Conservation (phyloP, 2,888 invertebrate species). For the Clistopyga incitator region DNA sequence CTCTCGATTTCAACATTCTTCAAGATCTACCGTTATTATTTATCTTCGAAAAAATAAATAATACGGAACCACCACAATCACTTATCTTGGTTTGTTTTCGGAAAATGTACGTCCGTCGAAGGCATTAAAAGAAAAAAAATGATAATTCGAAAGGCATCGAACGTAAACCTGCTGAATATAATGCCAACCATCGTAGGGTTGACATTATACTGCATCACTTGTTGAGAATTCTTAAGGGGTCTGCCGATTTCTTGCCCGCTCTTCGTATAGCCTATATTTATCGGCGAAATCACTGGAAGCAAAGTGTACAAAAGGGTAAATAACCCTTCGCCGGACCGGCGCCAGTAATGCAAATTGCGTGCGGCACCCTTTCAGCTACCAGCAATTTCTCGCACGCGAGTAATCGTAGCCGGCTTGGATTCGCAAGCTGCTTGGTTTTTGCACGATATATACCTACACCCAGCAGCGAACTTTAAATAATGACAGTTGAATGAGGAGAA, state of each 20-base stretch:
- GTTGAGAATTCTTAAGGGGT: neutral
- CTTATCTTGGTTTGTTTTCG: too few species aligned
- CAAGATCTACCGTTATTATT: too few species aligned
- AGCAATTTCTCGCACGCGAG: constrained; percentile 51
- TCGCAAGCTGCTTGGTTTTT: constrained; percentile 21
- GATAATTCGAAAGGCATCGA: too few species aligned
- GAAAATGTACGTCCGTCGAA: too few species aligned
- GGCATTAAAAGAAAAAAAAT: too few species aligned
- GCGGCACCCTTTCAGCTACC: constrained; percentile 69
- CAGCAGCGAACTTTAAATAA: neutral
- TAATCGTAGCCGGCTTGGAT: constrained; percentile 30
- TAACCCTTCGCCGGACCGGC: constrained; percentile 19
- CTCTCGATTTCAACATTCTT: too few species aligned
- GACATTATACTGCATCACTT: neutral
- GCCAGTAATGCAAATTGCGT: constrained; percentile 68
- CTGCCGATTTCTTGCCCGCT: neutral
- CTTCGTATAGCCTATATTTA: neutral
- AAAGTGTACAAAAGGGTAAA: constrained; percentile 35
- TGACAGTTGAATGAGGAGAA: constrained; percentile 20
- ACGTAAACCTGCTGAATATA: too few species aligned
- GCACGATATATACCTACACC: neutral
- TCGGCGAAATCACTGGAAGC: neutral
- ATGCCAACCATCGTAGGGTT: too few species aligned
- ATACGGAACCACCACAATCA: too few species aligned
- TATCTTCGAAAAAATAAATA: too few species aligned